Conservation (phyloP, 1,140 invertebrate genomes). For the Sweltsa coloradensis region DNA sequence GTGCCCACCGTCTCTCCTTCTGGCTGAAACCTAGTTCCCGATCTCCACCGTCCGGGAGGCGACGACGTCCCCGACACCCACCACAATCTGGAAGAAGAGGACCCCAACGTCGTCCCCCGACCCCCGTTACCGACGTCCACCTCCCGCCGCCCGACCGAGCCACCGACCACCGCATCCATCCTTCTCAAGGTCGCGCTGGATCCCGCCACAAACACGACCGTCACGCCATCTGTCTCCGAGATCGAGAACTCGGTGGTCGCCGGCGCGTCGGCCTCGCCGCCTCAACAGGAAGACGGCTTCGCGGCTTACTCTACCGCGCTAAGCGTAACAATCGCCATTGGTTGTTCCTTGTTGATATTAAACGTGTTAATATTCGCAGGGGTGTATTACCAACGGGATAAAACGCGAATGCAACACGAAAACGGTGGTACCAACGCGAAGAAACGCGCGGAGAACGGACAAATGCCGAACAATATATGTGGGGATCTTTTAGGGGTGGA, state of each 20-base stretch:
- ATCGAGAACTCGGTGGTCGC: constrained; percentile 11
- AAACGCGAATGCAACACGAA: constrained; percentile 43
- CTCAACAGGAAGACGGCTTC: constrained; percentile 68
- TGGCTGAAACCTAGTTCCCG: constrained; percentile 92
- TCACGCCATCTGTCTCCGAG: constrained; percentile 18
- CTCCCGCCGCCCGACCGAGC: constrained; percentile 18
- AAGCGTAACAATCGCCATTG: constrained; percentile 88
- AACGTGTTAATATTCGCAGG: constrained; percentile 89
- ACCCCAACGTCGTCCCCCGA: constrained; percentile 35
- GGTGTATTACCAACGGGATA: constrained; percentile 86
- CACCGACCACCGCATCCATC: constrained; percentile 26
- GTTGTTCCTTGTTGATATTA: constrained; percentile 75
- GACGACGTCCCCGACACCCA: constrained; percentile 74
- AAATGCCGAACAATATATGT: constrained; percentile 73
- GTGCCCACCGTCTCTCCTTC: constrained; percentile 87
- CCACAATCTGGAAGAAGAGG: constrained; percentile 64
- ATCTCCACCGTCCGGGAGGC: constrained; percentile 79
- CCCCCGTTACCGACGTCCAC: constrained; percentile 22
- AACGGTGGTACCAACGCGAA: constrained; percentile 36
- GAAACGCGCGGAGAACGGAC: constrained; percentile 67
- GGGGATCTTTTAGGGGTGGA: constrained; percentile 56
- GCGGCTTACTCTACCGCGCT: constrained; percentile 78
- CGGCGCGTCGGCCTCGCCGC: constrained; percentile 21
- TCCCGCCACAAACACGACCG: constrained; percentile 12
- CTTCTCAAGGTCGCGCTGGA: constrained; percentile 26